Evolutionary conservation across 2,888 invertebrate species (phyloP).

Genomic region (Cephonodes hylas): DNA sequence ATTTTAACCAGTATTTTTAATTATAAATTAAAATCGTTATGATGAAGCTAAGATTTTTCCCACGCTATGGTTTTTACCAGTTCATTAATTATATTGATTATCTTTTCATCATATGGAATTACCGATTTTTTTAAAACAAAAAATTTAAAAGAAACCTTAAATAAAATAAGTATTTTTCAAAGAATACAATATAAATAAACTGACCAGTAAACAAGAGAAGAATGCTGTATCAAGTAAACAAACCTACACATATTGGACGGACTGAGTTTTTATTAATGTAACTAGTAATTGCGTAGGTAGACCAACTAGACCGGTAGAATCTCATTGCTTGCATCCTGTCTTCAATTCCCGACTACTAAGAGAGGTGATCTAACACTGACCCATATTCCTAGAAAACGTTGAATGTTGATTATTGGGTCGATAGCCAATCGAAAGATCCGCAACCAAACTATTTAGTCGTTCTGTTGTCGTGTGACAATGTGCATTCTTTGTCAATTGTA

Average conservation of each 20-base stretch:
- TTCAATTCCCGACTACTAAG: slow-evolving; percentile 44
- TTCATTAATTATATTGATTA: too few relatives aligned
- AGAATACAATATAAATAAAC: neutral
- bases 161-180: neutral
- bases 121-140: too few relatives aligned
- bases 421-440: slow-evolving; percentile 58
- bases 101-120: too few relatives aligned
- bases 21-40: too few relatives aligned
- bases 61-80: too few relatives aligned
- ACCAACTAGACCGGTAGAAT: slow-evolving; percentile 38
- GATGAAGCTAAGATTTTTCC: too few relatives aligned
- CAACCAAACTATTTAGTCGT: slow-evolving; percentile 36
- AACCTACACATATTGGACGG: slow-evolving; percentile 2
- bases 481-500: slow-evolving; percentile 11
- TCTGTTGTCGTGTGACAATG: slow-evolving; percentile 1
- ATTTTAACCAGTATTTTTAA: too few relatives aligned
- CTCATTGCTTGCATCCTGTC: slow-evolving; percentile 68
- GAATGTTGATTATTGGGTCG: slow-evolving; percentile 51
- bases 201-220: too few relatives aligned
- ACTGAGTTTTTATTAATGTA: neutral
- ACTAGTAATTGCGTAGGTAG: slow-evolving; percentile 28
- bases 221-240: neutral
- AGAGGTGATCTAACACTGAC: slow-evolving; percentile 61
- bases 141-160: too few relatives aligned
- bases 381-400: slow-evolving; percentile 53